Conservation (phyloP, 2,888 invertebrate species). For the Sphinx pinastri region DNA sequence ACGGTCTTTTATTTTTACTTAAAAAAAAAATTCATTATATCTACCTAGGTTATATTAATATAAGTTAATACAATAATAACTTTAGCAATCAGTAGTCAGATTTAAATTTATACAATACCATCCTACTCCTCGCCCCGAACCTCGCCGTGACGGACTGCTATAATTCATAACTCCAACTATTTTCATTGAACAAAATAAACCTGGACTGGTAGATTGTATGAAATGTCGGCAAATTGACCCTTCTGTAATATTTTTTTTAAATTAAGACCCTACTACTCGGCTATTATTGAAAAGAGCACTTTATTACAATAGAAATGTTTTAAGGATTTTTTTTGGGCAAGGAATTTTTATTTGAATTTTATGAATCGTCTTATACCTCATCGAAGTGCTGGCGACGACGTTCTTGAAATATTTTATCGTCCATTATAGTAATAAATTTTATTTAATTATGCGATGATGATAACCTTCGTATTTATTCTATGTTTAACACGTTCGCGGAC, state of each 20-base stretch:
- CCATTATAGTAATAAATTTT: neutral
- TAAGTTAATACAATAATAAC: too few relatives aligned
- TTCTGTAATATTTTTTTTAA: slow-evolving; percentile 8
- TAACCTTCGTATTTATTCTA: too few relatives aligned
- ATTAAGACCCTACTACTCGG: slow-evolving; percentile 5
- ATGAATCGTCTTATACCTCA: slow-evolving; percentile 18
- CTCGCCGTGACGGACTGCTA: slow-evolving; percentile 4
- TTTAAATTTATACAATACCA: too few relatives aligned
- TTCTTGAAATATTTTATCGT: neutral
- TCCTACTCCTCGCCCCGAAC: too few relatives aligned
- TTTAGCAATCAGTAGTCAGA: too few relatives aligned
- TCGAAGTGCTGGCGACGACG: neutral
- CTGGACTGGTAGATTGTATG: neutral
- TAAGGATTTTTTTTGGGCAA: slow-evolving; percentile 9
- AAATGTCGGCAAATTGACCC: neutral
- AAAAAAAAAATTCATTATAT: too few relatives aligned
- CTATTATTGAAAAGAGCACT: neutral
- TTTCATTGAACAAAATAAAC: slow-evolving; percentile 20
- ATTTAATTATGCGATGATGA: neutral
- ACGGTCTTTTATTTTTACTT: too few relatives aligned
- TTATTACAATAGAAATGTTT: slow-evolving; percentile 12
- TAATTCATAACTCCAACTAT: slow-evolving; percentile 11
- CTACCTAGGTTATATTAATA: too few relatives aligned
- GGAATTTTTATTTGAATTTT: too few relatives aligned
- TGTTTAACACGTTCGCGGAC: too few relatives aligned